A percentile compares a stretch with the other conserved stretches of the same genome.
phyloP scores from a whole-genome alignment of 1,140 invertebrate genomes.

The Sycophaga agraensis region DNA sequence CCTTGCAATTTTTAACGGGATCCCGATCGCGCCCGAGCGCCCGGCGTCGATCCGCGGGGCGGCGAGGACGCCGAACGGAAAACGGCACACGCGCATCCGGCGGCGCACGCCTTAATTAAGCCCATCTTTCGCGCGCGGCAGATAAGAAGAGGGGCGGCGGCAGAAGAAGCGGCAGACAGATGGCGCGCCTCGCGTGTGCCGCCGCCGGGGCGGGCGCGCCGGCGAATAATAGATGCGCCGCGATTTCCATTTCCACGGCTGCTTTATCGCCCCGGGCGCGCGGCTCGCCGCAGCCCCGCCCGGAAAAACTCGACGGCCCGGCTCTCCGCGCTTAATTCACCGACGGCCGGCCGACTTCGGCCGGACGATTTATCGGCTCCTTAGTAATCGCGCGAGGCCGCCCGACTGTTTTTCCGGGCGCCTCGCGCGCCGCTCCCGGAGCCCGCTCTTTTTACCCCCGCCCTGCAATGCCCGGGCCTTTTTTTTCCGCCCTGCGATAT shows the following conservation, averaged over 20 bases:
- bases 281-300: background rate
- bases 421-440: too few species aligned
- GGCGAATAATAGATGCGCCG: conserved; percentile 12
- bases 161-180: background rate
- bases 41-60: too few species aligned
- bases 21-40: too few species aligned
- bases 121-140: conserved; percentile 14
- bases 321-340: background rate
- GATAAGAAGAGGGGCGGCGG: background rate
- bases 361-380: conserved; percentile 6
- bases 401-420: background rate
- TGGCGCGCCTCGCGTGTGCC: background rate
- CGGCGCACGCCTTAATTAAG: conserved; percentile 16
- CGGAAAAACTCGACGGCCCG: background rate
- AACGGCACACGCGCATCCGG: too few species aligned
- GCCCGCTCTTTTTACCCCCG: too few species aligned
- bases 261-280: background rate
- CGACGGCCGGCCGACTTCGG: background rate
- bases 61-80: too few species aligned
- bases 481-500: background rate
- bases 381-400: background rate
- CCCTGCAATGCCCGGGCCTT: background rate
- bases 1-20: too few species aligned
- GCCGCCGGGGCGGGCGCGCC: too few species aligned
- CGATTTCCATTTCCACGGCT: conserved; percentile 15